These are phyloP conservation scores for Rutpela maculata DNA, from an alignment of 2,888 invertebrate species.

Conservation along the genomic window DNA sequence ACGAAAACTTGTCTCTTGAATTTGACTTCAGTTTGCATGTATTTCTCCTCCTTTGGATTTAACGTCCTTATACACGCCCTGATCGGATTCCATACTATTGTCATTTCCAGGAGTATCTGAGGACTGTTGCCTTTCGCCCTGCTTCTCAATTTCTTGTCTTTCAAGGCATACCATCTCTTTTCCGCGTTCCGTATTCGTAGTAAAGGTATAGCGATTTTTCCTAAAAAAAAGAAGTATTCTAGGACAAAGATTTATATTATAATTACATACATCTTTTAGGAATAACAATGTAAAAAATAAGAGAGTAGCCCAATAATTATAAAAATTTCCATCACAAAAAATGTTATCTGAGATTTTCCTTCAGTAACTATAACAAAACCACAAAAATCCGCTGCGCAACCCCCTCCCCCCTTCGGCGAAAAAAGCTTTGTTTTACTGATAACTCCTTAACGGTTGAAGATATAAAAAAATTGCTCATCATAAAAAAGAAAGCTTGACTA, in stretches of 20 bases:
- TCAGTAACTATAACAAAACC: no score
- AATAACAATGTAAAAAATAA: no score
- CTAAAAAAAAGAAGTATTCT: slow-evolving; percentile 76
- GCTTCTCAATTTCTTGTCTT: slow-evolving; percentile 93
- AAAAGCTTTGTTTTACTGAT: no score
- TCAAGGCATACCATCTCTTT: slow-evolving; percentile 96
- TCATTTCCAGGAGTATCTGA: slow-evolving; percentile 94
- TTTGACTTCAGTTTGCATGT: slow-evolving; percentile 94
- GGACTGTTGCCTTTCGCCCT: slow-evolving; percentile 95
- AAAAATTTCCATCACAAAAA: no score
- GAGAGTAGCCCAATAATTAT: no score
- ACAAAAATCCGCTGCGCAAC: no score
- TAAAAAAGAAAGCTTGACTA: no score
- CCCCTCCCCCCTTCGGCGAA: no score
- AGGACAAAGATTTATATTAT: neutral
- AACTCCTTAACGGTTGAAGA: no score
- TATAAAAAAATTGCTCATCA: no score
- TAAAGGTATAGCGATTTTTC: slow-evolving; percentile 77
- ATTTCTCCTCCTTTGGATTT: slow-evolving; percentile 96
- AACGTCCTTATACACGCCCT: slow-evolving; percentile 94
- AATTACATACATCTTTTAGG: neutral
- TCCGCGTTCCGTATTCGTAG: slow-evolving; percentile 89
- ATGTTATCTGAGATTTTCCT: no score
- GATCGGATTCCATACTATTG: slow-evolving; percentile 93
- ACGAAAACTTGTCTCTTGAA: slow-evolving; percentile 97